phyloP scores from a whole-genome alignment of 2,888 invertebrate genomes.

The Lasioglossum marginatum region DNA sequence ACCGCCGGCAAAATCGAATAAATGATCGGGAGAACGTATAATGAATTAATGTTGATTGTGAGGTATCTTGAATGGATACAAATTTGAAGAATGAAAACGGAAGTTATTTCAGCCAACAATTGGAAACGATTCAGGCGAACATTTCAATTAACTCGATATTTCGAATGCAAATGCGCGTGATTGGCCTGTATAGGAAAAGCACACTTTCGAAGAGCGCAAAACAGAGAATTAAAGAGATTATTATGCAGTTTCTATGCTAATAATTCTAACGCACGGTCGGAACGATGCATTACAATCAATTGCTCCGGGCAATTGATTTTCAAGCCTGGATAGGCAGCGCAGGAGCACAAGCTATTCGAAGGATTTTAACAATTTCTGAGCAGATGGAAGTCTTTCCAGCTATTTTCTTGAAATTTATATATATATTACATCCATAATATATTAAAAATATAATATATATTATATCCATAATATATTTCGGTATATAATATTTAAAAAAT shows the following conservation, averaged over 20 bases:
- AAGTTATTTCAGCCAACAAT: not conserved
- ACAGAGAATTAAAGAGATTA: not conserved
- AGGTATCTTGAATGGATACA: not conserved
- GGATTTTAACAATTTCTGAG: constrained; percentile 10
- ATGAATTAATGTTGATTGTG: not conserved
- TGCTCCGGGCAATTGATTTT: constrained; percentile 3
- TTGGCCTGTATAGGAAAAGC: not conserved
- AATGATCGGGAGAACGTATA: not conserved
- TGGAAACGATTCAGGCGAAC: not conserved
- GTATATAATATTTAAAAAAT: no score
- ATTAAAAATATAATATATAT: no score
- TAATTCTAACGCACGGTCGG: not conserved
- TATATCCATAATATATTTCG: no score
- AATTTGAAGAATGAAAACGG: not conserved
- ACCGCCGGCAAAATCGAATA: not conserved
- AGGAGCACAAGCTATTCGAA: constrained; percentile 16
- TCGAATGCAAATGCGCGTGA: not conserved
- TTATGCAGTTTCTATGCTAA: not conserved
- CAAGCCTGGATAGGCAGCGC: not conserved
- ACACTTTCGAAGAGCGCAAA: not conserved
- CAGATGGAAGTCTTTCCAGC: not conserved
- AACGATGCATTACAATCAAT: constrained; percentile 1
- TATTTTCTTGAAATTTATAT: constrained; percentile 16
- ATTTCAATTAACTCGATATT: not conserved
- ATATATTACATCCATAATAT: no score